Conservation (phyloP, 30 jellyfish, hydroid and myxozoan species). For the Sanderia malayensis region DNA sequence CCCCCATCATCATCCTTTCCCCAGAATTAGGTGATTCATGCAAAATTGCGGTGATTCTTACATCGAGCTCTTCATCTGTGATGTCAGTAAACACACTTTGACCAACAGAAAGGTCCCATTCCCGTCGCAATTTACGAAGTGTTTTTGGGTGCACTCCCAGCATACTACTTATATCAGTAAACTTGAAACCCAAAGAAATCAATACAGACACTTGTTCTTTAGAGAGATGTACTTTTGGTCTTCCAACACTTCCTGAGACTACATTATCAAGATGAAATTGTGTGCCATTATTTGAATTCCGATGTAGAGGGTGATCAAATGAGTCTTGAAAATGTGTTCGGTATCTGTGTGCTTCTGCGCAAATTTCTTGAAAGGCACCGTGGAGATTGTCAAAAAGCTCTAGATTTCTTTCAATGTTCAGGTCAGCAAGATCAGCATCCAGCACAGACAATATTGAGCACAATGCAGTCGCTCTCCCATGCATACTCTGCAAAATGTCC, state of each 20-base stretch:
- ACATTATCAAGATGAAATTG: neutral
- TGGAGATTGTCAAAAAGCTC: neutral
- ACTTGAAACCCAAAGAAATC: neutral
- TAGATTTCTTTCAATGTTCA: neutral
- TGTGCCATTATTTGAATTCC: neutral
- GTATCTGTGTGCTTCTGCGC: neutral
- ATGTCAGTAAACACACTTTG: neutral
- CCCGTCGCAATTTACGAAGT: neutral
- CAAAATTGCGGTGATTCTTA: neutral
- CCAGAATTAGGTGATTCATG: slow-evolving; percentile 13
- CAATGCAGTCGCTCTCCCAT: neutral
- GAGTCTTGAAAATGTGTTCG: neutral
- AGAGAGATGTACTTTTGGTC: neutral
- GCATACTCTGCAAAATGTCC: neutral
- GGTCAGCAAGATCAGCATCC: neutral
- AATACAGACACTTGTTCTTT: neutral
- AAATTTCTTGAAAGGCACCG: neutral
- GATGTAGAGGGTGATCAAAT: neutral
- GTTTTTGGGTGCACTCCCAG: neutral
- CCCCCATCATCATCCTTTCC: slow-evolving; percentile 12
- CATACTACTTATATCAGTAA: neutral
- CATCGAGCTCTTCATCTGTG: slow-evolving; percentile 8
- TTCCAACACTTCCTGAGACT: neutral
- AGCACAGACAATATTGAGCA: neutral
- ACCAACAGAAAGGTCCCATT: slow-evolving; percentile 8